Base-by-base conservation (phyloP, 2,113 vertebrate genomes). In the Syngnathus floridae region DNA sequence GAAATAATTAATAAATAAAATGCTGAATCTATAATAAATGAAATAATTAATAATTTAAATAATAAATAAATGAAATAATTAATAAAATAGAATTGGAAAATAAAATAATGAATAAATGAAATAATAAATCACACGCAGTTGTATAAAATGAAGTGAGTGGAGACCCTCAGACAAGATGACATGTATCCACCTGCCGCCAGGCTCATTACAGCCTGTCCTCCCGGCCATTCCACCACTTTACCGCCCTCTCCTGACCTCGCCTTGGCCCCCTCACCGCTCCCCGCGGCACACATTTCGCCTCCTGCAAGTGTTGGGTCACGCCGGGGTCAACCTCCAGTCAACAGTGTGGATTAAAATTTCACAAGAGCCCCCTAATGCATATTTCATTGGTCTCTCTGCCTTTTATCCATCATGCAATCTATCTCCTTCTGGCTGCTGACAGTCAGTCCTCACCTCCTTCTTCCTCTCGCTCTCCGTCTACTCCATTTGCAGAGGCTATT, bases 341-440 rank as follows among this genome's bases (percentile, higher is more conserved):
- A 86, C 84, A 75, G 76, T 72, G 69, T 77, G 81, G 79, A 87
- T 88, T 80, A 88, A 89, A 86, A 75, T 88, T 88, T 84, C 75
- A 89, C 73, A 21, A 76, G 70, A 73, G 63, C 31, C 6, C 67
- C 82, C 62, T 77, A 71, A 86, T 89, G 79, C 84, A 89, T 89
- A 84, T 89, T 89, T 89, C 79, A 89, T 84, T 73, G 59, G 65
- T 82, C 79, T 75, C 56, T 38, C 55, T 21, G 76, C 66, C 74
- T 70, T 82, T 69, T 62, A 83, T 79, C 76, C 70, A 80, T 84
- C 79, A 78, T 19, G 48, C 74, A 59, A 61, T 43, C 40, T 22
- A 55, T 78, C 69, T 75, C 72, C 76, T 57, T 37, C 69, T 65
- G 67, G 74, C 77, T 65, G 78, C 56, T 56, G 54, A 56, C 69